Percentiles rank a stretch among this genome's conserved stretches.
These are phyloP conservation scores for Nudaria mundana DNA, from an alignment of 2,888 invertebrate genomes.

Conservation along the genomic window DNA sequence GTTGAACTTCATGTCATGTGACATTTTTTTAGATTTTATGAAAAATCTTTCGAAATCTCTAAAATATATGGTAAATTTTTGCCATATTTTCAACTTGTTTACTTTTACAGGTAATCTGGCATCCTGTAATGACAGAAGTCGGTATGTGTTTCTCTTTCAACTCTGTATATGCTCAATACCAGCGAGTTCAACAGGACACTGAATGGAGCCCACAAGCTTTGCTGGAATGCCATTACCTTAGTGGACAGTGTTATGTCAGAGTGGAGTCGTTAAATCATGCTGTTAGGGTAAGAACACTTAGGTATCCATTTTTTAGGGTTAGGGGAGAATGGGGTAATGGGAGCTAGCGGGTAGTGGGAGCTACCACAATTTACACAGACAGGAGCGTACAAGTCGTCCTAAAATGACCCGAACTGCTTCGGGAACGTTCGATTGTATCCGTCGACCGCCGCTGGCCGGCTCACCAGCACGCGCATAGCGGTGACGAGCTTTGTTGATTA, in stretches of 20 bases:
- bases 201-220: constrained; percentile 44
- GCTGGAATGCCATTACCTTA: constrained; percentile 74
- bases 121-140: constrained; percentile 72
- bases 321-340: neutral
- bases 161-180: constrained; percentile 64
- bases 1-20: too few relatives aligned
- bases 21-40: too few relatives aligned
- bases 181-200: constrained; percentile 45
- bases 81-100: too few relatives aligned
- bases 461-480: neutral
- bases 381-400: neutral
- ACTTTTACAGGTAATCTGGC: constrained; percentile 54
- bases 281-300: constrained; percentile 50
- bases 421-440: neutral
- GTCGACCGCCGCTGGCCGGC: neutral
- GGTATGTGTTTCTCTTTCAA: constrained; percentile 72
- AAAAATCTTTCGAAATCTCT: too few relatives aligned
- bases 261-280: constrained; percentile 65
- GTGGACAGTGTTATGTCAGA: constrained; percentile 70
- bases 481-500: constrained; percentile 1
- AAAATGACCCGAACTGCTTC: neutral
- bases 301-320: neutral
- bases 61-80: too few relatives aligned
- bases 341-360: too few relatives aligned
- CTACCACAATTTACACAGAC: neutral